These are phyloP conservation scores for Toxotes lorentzi DNA, from an alignment of 2,797 vertebrate species.

Conservation along the genomic window DNA sequence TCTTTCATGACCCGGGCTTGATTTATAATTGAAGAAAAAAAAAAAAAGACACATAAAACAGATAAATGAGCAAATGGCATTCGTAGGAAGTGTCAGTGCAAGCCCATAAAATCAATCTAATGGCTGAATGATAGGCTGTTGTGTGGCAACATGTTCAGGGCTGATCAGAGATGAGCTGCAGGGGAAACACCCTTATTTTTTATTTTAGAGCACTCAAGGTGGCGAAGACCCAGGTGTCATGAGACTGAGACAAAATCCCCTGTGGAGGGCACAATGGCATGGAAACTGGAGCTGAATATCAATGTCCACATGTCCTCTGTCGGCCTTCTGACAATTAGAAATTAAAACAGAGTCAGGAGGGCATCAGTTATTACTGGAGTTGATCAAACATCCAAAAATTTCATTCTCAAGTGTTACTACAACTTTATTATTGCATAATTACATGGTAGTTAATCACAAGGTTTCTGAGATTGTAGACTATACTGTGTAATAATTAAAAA, in stretches of 20 bases:
- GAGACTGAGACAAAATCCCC: neutral
- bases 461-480: neutral
- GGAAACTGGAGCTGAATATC: slow-evolving; percentile 31
- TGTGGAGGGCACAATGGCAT: slow-evolving; percentile 17
- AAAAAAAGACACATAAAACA: neutral
- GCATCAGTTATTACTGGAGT: neutral
- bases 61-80: neutral
- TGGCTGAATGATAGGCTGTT: neutral
- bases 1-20: neutral
- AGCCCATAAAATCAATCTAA: neutral
- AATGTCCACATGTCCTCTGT: slow-evolving; percentile 6
- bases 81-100: slow-evolving; percentile 1
- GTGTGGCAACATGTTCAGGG: slow-evolving; percentile 3
- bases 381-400: neutral
- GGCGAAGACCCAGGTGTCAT: slow-evolving; percentile 27
- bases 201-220: neutral
- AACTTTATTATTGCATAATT: neutral
- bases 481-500: neutral
- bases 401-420: neutral
- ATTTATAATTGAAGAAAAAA: neutral
- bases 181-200: slow-evolving; percentile 23
- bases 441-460: neutral
- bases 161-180: slow-evolving; percentile 32
- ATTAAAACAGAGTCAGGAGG: neutral
- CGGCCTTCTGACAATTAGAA: slow-evolving; percentile 7